Evolutionary conservation across 1,140 invertebrate species (phyloP), one percentile per base, ranked within the genome.

Genomic region (Maniola jurtina): DNA sequence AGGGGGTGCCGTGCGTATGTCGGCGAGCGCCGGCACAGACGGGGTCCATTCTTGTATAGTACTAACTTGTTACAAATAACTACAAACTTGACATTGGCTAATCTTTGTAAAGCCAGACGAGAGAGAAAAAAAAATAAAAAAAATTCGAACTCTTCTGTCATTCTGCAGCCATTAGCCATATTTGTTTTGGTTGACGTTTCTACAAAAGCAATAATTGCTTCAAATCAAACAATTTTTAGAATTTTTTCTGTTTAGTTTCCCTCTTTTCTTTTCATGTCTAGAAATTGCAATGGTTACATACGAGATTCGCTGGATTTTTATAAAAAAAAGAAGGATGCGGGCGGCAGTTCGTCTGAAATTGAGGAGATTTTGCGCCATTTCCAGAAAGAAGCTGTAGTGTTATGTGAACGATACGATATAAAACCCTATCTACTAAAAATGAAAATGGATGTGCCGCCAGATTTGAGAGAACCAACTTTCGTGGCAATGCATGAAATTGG

Each of bases 321-420:
- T 15, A 69, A 66, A 25, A 25, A 14, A 7, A 13, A 64, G 13
- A 40, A 54, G 16, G 52, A 10, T 47, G 16, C 47, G 34, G 16
- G 16, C 50, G 14, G 54, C 55, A 45, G 38, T 1, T 34, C 34
- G 55, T 14, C 61, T 34, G 56, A 66, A 58, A 11, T 55, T 52
- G 71, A 79, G 71, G 13, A 52, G n/a, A 66, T 16, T 14, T 83
- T 85, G 48, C 70, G 70, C 45, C 80, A 79, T 34, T 89, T 89
- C 58, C 66, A 75, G 14, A 85, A 81, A 66, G 25, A 71, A 6
- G 84, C 85, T 1, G 36, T 45, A 13, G 80, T 88, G 59, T 0
- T 73, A 6, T 42, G 87, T 50, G 14, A 74, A 25, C 78, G 80
- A 42, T 64, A 75, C 10, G 77, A 89, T 63, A 80, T 87, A 56